Evolutionary conservation across 2,113 vertebrate species (phyloP).

Genomic region (Acrocephalus kingi): DNA sequence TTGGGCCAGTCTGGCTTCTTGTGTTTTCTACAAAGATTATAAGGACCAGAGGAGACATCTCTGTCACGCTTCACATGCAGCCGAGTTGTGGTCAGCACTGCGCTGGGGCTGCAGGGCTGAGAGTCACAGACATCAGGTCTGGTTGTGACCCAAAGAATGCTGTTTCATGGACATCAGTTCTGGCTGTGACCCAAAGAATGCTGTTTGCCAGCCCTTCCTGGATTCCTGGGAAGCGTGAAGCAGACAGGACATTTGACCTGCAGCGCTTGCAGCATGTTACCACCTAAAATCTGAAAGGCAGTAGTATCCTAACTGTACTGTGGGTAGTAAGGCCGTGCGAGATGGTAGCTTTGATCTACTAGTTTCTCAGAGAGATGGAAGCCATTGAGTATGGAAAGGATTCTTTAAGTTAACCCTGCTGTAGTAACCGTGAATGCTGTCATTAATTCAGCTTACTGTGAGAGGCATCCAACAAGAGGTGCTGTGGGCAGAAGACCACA

Average conservation of each 20-base stretch:
- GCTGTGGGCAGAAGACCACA: neutral
- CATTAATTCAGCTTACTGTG: neutral
- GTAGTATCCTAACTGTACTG: neutral
- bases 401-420: neutral
- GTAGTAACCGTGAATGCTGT: neutral
- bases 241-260: neutral
- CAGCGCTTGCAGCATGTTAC: neutral
- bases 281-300: neutral
- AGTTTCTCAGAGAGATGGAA: neutral
- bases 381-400: neutral
- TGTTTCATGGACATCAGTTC: fast-evolving
- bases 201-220: neutral
- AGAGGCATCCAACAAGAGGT: neutral
- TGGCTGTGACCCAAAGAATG: neutral
- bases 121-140: fast-evolving
- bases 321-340: fast-evolving
- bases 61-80: neutral
- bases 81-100: neutral
- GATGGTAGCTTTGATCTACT: neutral
- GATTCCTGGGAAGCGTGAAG: neutral
- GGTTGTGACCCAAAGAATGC: too few relatives aligned
- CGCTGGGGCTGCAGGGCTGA: fast-evolving
- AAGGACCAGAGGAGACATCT: neutral
- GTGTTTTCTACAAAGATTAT: neutral
- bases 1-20: neutral